Base-by-base conservation (phyloP, 2,797 vertebrate species). In the Pterois miles region DNA sequence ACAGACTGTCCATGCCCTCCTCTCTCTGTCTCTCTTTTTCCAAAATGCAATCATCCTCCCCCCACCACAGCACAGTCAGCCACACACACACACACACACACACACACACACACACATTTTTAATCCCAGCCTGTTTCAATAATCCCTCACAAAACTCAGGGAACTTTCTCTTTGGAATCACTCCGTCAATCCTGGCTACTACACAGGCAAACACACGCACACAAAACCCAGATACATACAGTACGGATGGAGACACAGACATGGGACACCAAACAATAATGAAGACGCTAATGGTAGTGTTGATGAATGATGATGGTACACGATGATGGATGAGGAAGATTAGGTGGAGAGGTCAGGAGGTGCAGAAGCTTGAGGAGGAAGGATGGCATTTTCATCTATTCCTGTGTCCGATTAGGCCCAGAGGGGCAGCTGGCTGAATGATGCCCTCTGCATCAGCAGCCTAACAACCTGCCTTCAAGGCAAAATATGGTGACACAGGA, bases 101-200 rank as follows among this genome's bases (percentile, higher is more conserved):
- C 57, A 72, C 66, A 69, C 23, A 56, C 29, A 69, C 70, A 62
- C 8, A 34, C 22, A 60, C 52, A 34, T 25, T 71, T 80, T 86
- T 93, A 94, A 95, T 94, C 91, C 90, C 81, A 59, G 86, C 85
- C 85, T 78, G 82, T 79, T 83, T 89, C 74, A 1, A 65, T 94
- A 94, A 95, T 94, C 93, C 88, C 80, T 85, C 31, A 52, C 68
- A 85, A 87, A 89, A 86, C 82, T 89, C 65, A 65, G 58, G 80
- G 72, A 91, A 94, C 84, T 92, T 93, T 92, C 87, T 88, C 87
- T 88, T 78, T 81, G 71, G 83, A 80, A 84, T 86, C 88, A 92
- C 82, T 86, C 87, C 83, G 81, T 76, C 83, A 73, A 65, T 65
- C 78, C 78, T 54, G 58, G 50, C 57, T 29, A 48, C 46, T 14